phyloP scores from a whole-genome alignment of 2,797 vertebrate species.

The Onychomys torridus region DNA sequence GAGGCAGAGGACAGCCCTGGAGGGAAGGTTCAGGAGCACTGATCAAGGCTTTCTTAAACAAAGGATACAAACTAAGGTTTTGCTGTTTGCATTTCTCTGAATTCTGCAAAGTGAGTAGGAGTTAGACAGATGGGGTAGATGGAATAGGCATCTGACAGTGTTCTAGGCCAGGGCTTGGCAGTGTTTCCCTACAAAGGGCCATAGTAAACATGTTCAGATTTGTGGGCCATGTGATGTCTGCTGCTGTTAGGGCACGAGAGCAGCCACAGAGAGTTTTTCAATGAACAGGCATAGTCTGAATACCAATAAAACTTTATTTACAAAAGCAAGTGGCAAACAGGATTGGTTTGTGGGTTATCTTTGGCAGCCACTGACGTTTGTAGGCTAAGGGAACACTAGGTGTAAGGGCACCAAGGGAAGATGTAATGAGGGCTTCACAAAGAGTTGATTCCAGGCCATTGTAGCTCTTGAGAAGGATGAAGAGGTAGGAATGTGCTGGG shows the following conservation, averaged over 20 bases:
- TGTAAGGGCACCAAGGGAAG: background rate
- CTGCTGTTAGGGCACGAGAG: background rate
- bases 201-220: slow-evolving; percentile 16
- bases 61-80: background rate
- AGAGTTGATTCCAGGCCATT: background rate
- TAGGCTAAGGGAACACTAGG: background rate
- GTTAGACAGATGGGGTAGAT: background rate
- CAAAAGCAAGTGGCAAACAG: background rate
- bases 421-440: too few relatives aligned
- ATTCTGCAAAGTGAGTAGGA: slow-evolving; percentile 19
- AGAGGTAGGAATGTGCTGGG: background rate
- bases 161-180: background rate
- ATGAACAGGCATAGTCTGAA: background rate
- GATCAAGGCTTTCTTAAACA: background rate
- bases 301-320: slow-evolving; percentile 15
- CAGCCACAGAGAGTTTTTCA: background rate
- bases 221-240: background rate
- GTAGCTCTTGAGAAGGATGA: background rate
- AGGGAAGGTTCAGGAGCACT: background rate
- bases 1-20: background rate
- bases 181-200: slow-evolving; percentile 18
- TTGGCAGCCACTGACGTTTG: background rate
- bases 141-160: background rate
- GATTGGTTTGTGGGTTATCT: background rate
- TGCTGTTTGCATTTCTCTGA: background rate